phyloP scores from a whole-genome alignment of 2,113 vertebrate genomes.

The Danio rerio region DNA sequence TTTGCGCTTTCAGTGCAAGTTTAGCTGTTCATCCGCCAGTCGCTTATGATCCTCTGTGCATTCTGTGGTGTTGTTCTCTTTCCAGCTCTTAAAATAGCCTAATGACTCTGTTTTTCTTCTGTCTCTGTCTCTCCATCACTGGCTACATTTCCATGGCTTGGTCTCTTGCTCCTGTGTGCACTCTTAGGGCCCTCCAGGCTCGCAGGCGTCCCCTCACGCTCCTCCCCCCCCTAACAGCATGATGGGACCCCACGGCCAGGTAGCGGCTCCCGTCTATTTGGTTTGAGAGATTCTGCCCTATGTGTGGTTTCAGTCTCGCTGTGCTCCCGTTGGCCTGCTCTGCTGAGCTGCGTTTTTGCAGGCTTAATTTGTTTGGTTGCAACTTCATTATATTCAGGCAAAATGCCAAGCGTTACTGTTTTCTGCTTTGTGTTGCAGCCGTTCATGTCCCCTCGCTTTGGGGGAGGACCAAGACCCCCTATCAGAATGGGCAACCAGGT shows the following conservation, averaged over 20 bases:
- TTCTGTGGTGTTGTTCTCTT: conserved; percentile 58
- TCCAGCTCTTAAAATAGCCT: conserved; percentile 62
- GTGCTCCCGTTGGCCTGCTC: not conserved
- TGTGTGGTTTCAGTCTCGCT: conserved; percentile 44
- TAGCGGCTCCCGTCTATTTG: conserved; percentile 70
- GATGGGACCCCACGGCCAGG: conserved; percentile 99
- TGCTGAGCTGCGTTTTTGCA: conserved; percentile 48
- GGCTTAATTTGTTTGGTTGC: not conserved
- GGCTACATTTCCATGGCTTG: conserved; percentile 35
- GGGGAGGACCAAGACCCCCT: conserved; percentile 94
- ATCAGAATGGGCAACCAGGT: conserved; percentile 99
- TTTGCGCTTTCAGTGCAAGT: conserved; percentile 17
- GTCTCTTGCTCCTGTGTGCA: conserved; percentile 48
- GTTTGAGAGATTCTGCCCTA: conserved; percentile 14
- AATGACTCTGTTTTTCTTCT: conserved; percentile 54
- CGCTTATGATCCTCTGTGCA: not conserved
- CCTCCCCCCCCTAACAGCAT: conserved; percentile 99
- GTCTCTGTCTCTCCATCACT: conserved; percentile 45
- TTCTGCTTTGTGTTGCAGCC: conserved; percentile 76
- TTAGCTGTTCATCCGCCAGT: conserved; percentile 11
- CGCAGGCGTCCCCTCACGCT: conserved; percentile 99
- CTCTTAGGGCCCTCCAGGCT: conserved; percentile 97
- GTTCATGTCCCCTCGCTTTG: conserved; percentile 98
- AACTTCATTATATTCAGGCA: conserved; percentile 17
- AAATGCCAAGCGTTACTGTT: not conserved